phyloP scores from a whole-genome alignment of 2,888 invertebrate species.

The Caenorhabditis parvicauda region DNA sequence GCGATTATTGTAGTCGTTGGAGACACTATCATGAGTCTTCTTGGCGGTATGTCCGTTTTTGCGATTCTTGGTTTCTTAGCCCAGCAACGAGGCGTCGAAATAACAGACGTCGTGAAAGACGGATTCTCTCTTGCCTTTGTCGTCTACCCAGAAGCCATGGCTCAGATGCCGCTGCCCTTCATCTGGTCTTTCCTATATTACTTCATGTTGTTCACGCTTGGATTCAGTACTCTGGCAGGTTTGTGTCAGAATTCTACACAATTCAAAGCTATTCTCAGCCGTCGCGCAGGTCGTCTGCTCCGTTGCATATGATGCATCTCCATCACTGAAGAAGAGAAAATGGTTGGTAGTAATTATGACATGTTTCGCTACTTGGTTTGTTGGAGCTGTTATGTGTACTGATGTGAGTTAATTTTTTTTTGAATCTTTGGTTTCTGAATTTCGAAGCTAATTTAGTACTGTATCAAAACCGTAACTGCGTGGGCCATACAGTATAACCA shows the following conservation, averaged over 20 bases:
- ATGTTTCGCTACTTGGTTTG: too few species aligned
- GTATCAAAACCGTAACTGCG: too few species aligned
- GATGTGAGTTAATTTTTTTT: conserved; percentile 15
- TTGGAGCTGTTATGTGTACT: conserved; percentile 42
- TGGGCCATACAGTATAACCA: not conserved
- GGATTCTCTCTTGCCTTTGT: conserved; percentile 65
- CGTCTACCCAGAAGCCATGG: conserved; percentile 63
- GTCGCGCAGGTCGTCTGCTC: conserved; percentile 29
- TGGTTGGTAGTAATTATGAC: conserved; percentile 27
- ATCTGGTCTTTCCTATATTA: conserved; percentile 64
- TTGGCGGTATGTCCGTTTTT: conserved; percentile 49
- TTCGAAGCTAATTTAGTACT: not conserved
- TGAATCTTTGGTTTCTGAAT: not conserved
- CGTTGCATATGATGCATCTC: conserved; percentile 44
- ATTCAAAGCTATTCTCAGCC: too few species aligned
- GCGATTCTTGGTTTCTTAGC: conserved; percentile 46
- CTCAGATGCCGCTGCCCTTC: conserved; percentile 61
- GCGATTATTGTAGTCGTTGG: conserved; percentile 49
- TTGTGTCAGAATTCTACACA: too few species aligned
- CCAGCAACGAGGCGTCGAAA: conserved; percentile 10
- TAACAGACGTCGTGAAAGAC: conserved; percentile 31
- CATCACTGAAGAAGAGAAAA: conserved; percentile 30
- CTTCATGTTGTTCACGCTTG: conserved; percentile 64
- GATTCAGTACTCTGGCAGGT: conserved; percentile 54
- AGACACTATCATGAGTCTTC: conserved; percentile 44